Base-by-base conservation (phyloP, 1,140 invertebrate species). In the Pectinophora gossypiella region DNA sequence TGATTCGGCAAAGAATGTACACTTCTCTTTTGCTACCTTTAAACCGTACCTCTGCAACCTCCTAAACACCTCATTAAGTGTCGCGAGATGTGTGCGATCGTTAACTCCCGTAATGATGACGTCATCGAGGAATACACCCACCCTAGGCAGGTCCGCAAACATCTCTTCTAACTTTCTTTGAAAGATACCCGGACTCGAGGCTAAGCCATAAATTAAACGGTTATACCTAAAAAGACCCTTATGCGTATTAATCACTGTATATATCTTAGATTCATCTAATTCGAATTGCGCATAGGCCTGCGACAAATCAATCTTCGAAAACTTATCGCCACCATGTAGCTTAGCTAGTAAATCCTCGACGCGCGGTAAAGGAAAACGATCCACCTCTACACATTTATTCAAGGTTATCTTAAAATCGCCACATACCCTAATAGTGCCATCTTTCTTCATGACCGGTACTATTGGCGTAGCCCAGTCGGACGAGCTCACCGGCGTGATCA, bases 401-500 rank as follows among this genome's bases (percentile, higher is more conserved):
- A 89, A 45, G 4, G 85, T 87, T 2, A n/a, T n/a, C n/a, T n/a
- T n/a, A n/a, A n/a, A n/a, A n/a, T n/a, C n/a, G n/a, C n/a, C n/a
- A n/a, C n/a, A n/a, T n/a, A n/a, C n/a, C n/a, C n/a, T n/a, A n/a
- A n/a, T n/a, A n/a, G n/a, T n/a, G n/a, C n/a, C n/a, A n/a, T n/a
- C n/a, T n/a, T n/a, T n/a, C n/a, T n/a, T n/a, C n/a, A n/a, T n/a
- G n/a, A n/a, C n/a, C n/a, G n/a, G n/a, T n/a, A n/a, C n/a, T n/a
- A n/a, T n/a, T n/a, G n/a, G n/a, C n/a, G n/a, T n/a, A n/a, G n/a
- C 88, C 89, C 88, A 91, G 32, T 88, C 74, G 13, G 73, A 79
- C 54, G 59, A 55, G 40, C 76, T 64, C 13, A 88, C 74, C 40
- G 51, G 60, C 40, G 42, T 46, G 42, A 48, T 43, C 19, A 43